Conservation (phyloP, 2,797 vertebrate genomes). For the Eidolon dupreanum region DNA sequence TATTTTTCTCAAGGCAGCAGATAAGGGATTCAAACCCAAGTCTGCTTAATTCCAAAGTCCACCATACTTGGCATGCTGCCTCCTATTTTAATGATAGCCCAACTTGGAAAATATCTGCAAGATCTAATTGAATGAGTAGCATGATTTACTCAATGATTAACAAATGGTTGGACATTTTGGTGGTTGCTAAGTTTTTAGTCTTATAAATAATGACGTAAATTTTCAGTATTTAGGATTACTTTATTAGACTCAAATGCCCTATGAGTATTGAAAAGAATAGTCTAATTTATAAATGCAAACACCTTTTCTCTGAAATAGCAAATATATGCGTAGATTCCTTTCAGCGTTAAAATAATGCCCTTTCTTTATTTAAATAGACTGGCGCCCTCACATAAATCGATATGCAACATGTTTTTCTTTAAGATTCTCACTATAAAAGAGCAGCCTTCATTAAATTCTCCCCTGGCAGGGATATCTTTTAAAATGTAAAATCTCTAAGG, state of each 20-base stretch:
- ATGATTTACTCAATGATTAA: neutral
- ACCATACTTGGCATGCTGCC: neutral
- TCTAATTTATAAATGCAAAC: neutral
- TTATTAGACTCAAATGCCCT: neutral
- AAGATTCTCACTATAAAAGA: conserved; percentile 48
- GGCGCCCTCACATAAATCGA: conserved; percentile 52
- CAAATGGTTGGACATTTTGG: neutral
- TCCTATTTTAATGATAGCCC: neutral
- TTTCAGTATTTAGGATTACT: neutral
- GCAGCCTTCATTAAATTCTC: conserved; percentile 47
- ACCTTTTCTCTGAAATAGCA: neutral
- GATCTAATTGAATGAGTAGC: neutral
- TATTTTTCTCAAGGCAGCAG: neutral
- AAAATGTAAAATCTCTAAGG: conserved; percentile 67
- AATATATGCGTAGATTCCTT: neutral
- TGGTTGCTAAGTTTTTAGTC: neutral
- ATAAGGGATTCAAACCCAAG: neutral
- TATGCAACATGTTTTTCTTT: conserved; percentile 42
- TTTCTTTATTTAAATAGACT: conserved; percentile 43
- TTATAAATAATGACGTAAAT: neutral
- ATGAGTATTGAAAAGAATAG: conserved; percentile 29
- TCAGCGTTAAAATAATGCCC: conserved; percentile 55
- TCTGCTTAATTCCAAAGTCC: neutral
- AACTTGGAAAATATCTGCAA: neutral
- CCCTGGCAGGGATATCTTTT: conserved; percentile 52